Evolutionary conservation across 2,888 invertebrate species (phyloP).

Genomic region (Keiferia lycopersicella): DNA sequence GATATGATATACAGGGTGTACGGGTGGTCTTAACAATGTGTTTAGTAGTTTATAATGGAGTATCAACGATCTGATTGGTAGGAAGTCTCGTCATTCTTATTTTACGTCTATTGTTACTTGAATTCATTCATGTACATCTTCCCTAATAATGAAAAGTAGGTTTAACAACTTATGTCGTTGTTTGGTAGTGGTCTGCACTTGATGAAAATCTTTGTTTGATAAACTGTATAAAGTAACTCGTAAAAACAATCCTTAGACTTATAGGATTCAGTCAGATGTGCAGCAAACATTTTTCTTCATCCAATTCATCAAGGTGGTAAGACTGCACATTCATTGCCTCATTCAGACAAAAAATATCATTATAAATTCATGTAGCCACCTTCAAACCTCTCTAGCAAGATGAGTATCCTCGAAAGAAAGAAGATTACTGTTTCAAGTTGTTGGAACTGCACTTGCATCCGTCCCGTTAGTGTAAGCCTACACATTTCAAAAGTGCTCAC

Average conservation of each 20-base stretch:
- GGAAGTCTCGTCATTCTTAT: background rate
- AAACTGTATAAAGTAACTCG: too few species aligned
- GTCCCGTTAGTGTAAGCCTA: slow-evolving; percentile 47
- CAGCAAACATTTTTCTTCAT: too few species aligned
- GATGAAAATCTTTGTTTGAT: too few species aligned
- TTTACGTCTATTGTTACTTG: background rate
- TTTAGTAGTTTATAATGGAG: slow-evolving; percentile 35
- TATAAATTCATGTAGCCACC: background rate
- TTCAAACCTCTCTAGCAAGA: slow-evolving; percentile 28
- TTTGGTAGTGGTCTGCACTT: too few species aligned
- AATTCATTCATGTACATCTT: too few species aligned
- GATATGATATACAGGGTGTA: slow-evolving; percentile 41
- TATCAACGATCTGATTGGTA: background rate
- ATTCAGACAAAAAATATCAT: background rate
- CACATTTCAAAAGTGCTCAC: slow-evolving; percentile 31
- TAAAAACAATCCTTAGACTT: too few species aligned
- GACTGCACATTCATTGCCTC: background rate
- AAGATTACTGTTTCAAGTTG: slow-evolving; percentile 36
- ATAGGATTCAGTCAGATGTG: too few species aligned
- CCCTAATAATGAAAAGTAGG: too few species aligned
- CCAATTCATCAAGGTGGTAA: too few species aligned
- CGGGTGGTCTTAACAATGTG: slow-evolving; percentile 62
- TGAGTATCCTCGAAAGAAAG: slow-evolving; percentile 18
- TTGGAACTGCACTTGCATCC: slow-evolving; percentile 59
- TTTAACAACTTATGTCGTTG: too few species aligned